phyloP scores from a whole-genome alignment of 2,888 invertebrate genomes.

The Tetranychus piercei region DNA sequence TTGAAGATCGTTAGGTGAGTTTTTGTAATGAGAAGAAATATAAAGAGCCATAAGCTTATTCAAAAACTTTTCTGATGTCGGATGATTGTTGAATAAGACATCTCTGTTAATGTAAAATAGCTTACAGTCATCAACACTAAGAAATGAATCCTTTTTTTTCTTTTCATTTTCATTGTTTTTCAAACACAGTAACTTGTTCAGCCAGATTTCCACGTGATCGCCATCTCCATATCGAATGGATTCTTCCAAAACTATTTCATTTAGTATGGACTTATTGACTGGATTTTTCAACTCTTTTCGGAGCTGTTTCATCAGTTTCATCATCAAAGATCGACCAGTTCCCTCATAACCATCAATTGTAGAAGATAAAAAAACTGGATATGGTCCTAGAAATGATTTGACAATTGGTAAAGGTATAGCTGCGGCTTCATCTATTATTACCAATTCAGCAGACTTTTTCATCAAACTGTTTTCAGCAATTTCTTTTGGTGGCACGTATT shows the following conservation, averaged over 20 bases:
- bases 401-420: conserved; percentile 90
- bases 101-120: conserved; percentile 55
- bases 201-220: conserved; percentile 76
- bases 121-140: conserved; percentile 70
- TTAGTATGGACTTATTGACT: conserved; percentile 29
- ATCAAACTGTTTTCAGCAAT: conserved; percentile 46
- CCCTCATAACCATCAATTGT: conserved; percentile 98
- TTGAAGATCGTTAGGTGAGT: conserved; percentile 94
- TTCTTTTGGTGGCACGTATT: conserved; percentile 90
- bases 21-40: conserved; percentile 97
- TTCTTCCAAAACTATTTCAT: conserved; percentile 56
- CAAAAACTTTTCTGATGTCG: conserved; percentile 60
- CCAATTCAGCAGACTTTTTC: conserved; percentile 50
- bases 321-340: conserved; percentile 80
- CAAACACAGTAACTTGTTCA: conserved; percentile 71
- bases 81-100: conserved; percentile 87
- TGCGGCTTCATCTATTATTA: conserved; percentile 95
- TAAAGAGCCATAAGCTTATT: conserved; percentile 79
- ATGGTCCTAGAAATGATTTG: conserved; percentile 68
- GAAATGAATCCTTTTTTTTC: conserved; percentile 51
- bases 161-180: conserved; percentile 49
- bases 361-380: conserved; percentile 81
- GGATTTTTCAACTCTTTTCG: conserved; percentile 41
- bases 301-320: conserved; percentile 81
- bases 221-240: conserved; percentile 73